These are phyloP conservation scores for Acanthiza pusilla DNA, from an alignment of 2,797 vertebrate species.

Conservation along the genomic window DNA sequence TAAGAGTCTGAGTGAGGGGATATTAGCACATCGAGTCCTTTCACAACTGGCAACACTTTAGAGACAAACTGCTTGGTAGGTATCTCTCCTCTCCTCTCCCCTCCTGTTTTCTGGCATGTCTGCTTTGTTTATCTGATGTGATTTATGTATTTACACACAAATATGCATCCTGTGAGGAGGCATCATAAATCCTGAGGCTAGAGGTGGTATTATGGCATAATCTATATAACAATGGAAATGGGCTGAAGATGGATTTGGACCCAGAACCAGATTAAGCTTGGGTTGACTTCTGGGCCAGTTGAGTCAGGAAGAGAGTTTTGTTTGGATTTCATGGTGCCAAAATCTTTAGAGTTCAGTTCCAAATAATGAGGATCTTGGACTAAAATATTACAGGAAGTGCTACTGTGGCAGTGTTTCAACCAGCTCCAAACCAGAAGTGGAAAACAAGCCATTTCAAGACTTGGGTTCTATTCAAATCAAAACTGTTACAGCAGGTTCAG, in stretches of 20 bases:
- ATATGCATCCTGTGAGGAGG: constrained; percentile 54
- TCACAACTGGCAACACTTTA: constrained; percentile 71
- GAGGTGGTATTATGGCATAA: constrained; percentile 39
- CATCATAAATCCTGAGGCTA: constrained; percentile 59
- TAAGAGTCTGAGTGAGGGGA: constrained; percentile 65
- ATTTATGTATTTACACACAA: constrained; percentile 69
- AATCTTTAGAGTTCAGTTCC: constrained; percentile 57
- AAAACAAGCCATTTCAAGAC: constrained; percentile 64
- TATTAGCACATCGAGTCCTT: constrained; percentile 72
- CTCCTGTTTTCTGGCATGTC: constrained; percentile 60
- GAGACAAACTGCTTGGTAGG: constrained; percentile 68
- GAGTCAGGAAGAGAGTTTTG: constrained; percentile 53
- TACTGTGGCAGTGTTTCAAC: constrained; percentile 67
- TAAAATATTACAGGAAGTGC: constrained; percentile 62
- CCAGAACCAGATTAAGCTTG: constrained; percentile 39
- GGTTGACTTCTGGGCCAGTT: constrained; percentile 49
- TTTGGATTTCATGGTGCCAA: constrained; percentile 50
- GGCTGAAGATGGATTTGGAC: constrained; percentile 49
- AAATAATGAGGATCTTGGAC: constrained; percentile 66
- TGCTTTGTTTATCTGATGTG: constrained; percentile 71
- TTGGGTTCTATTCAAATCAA: constrained; percentile 60
- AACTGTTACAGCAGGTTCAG: constrained; percentile 61
- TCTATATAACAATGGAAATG: constrained; percentile 43
- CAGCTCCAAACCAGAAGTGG: constrained; percentile 67
- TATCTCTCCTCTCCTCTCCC: constrained; percentile 56